Base-by-base conservation (phyloP, 2,888 invertebrate species). In the Ormyrus nitidulus region DNA sequence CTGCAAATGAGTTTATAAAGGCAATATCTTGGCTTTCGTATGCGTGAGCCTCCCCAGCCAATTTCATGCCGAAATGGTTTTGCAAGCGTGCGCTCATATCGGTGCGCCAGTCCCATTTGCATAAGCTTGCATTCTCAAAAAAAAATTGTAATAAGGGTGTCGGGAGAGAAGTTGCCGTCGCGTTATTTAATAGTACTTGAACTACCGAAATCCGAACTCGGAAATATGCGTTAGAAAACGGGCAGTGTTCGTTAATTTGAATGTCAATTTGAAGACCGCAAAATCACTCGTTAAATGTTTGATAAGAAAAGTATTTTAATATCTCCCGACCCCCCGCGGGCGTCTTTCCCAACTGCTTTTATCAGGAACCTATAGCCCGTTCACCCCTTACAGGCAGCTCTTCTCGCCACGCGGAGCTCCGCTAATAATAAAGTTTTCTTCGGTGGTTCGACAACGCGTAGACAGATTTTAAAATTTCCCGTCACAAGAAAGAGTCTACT, bases 391-490 rank as follows among this genome's bases (percentile, higher is more conserved):
- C 56, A 77, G 70, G 66, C 49, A 56, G 51, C 53, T 51, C 46
- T 54, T 49, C 53, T 71, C 73, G 44, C 53, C 53, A 49, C 64
- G 62, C 71, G 49, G 59, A 54, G 46, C 64, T 48, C 10, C 73
- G 87, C 90, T 90, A 90, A 90, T 90, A 90, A 90, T 90, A 90
- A 90, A 90, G 90, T 90, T 90, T 82, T 89, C 86, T 87, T 88
- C 86, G 87, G 87, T 90, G 88, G 88, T 90, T 90, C 90, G 90
- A 90, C 90, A 90, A 89, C 88, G 89, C 89, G 88, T 89, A 88
- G 90, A 90, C 90, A 90, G 90, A 90, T 90, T 90, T 90, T 87
- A 89, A 90, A 90, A 90, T 90, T 90, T 90, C 89, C 89, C 90
- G 90, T 90, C 90, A 88, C 90, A 89, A 88, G 88, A 85, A 88